Percentiles rank a stretch among this genome's conserved stretches.
Conservation (phyloP, 2,888 invertebrate species). For the Idaea straminata region DNA sequence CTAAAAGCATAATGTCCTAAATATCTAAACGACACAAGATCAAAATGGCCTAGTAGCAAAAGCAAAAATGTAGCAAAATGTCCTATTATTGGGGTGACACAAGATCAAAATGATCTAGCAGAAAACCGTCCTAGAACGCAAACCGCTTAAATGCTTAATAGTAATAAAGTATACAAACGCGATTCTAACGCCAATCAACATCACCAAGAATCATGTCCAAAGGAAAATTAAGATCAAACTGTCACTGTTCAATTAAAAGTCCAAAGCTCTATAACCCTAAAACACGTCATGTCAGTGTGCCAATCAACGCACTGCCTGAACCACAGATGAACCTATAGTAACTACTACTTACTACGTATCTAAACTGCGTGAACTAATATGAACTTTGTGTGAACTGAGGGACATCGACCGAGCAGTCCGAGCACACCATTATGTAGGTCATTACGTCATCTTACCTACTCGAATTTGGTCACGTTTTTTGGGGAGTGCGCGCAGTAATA, state of each 20-base stretch:
- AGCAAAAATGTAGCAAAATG: too few species aligned
- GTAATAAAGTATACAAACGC: too few species aligned
- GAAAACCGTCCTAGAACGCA: too few species aligned
- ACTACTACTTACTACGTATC: not conserved
- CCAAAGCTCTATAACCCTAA: not conserved
- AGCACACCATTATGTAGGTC: not conserved
- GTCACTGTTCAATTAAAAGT: not conserved
- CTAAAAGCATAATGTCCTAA: too few species aligned
- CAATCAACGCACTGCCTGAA: not conserved
- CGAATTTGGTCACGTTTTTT: not conserved
- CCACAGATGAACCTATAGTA: not conserved
- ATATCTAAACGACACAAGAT: too few species aligned
- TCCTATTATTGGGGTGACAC: too few species aligned
- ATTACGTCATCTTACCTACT: not conserved
- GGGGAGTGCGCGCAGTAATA: not conserved
- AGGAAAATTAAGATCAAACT: too few species aligned
- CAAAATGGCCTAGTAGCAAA: too few species aligned
- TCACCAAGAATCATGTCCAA: not conserved
- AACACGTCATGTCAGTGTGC: not conserved
- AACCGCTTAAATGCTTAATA: too few species aligned
- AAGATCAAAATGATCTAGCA: too few species aligned
- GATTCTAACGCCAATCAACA: not conserved
- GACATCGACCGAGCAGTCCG: not conserved
- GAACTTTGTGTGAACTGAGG: not conserved
- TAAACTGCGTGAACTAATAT: not conserved